Conservation (phyloP, 2,888 invertebrate genomes). For the Ephialtes manifestator region DNA sequence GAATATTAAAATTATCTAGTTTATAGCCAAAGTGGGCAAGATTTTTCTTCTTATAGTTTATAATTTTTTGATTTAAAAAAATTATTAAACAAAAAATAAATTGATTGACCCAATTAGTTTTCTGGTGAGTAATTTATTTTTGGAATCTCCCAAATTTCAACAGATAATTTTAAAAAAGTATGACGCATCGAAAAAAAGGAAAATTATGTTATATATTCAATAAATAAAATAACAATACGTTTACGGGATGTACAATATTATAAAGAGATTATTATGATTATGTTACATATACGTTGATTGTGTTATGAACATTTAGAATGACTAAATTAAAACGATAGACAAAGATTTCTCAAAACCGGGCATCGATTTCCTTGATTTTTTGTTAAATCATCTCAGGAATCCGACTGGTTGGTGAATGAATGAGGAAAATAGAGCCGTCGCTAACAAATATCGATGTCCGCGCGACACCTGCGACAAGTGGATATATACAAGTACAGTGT, state of each 20-base stretch:
- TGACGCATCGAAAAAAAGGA: too few species aligned
- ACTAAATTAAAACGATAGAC: background rate
- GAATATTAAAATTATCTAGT: too few species aligned
- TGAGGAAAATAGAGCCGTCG: constrained; percentile 53
- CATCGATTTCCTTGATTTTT: constrained; percentile 3
- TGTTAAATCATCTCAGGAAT: constrained; percentile 38
- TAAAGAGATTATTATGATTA: background rate
- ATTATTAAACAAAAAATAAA: too few species aligned
- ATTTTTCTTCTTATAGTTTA: too few species aligned
- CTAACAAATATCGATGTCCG: constrained; percentile 50
- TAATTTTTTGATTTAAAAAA: too few species aligned
- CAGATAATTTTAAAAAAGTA: too few species aligned
- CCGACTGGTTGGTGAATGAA: constrained; percentile 19
- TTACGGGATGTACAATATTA: background rate
- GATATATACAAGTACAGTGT: constrained; percentile 56
- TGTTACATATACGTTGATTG: background rate
- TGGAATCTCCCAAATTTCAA: too few species aligned
- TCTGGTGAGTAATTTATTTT: too few species aligned
- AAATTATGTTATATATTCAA: too few species aligned
- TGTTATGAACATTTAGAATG: background rate
- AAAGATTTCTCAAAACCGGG: background rate
- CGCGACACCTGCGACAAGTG: constrained; percentile 55
- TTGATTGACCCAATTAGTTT: too few species aligned
- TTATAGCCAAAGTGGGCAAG: too few species aligned
- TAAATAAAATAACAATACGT: too few species aligned